Conservation (phyloP, 2,888 invertebrate genomes). For the Endomychus coccineus region DNA sequence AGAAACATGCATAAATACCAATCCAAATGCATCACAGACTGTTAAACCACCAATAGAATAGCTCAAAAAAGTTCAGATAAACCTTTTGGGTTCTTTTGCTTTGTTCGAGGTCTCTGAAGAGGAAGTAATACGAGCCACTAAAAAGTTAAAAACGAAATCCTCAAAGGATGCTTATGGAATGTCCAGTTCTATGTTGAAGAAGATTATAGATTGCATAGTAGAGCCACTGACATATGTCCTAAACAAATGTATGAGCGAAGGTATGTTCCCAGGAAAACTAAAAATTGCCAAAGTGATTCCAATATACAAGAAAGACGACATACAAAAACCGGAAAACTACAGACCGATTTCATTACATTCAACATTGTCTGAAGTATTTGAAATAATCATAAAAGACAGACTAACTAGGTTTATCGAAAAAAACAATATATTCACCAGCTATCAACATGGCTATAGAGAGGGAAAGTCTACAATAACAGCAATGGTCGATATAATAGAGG, state of each 20-base stretch:
- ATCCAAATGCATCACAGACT: no score
- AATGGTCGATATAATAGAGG: constrained; percentile 7
- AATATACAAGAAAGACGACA: constrained; percentile 16
- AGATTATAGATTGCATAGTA: background rate
- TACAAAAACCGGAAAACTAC: constrained; percentile 13
- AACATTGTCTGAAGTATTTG: constrained; percentile 14
- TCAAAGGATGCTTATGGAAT: constrained; percentile 10
- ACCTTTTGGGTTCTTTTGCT: no score
- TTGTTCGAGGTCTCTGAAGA: background rate
- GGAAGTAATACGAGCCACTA: background rate
- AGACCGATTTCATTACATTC: constrained; percentile 17
- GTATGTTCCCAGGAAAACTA: constrained; percentile 14
- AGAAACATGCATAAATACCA: no score
- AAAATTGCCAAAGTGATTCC: constrained; percentile 17
- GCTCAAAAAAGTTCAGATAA: no score
- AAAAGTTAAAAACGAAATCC: constrained; percentile 9
- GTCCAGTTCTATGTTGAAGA: constrained; percentile 7
- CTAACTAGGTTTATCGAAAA: constrained; percentile 11
- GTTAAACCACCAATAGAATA: no score
- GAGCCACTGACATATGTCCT: constrained; percentile 7
- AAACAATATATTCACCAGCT: constrained; percentile 12
- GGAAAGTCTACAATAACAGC: constrained; percentile 14
- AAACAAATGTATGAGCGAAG: constrained; percentile 11
- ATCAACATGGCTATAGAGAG: constrained; percentile 17
- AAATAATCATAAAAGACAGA: constrained; percentile 12